phyloP scores from a whole-genome alignment of 2,888 invertebrate species.

The Rhaphigaster nebulosa region DNA sequence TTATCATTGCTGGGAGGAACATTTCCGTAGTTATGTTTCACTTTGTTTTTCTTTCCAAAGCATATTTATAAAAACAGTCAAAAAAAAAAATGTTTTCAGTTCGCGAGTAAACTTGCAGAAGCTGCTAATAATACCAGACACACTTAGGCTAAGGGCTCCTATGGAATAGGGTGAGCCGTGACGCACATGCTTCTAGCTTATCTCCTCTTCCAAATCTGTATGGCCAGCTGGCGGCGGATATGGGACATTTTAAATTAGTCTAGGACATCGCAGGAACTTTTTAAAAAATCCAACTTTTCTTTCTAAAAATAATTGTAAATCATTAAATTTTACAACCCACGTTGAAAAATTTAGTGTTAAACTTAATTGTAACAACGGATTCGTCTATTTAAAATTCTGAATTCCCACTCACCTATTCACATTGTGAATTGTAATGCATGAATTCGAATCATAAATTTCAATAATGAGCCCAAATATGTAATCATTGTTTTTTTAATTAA shows the following conservation, averaged over 20 bases:
- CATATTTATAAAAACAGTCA: background rate
- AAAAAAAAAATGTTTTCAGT: background rate
- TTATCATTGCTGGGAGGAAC: background rate
- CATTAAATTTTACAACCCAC: too few species aligned
- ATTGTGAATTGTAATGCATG: too few species aligned
- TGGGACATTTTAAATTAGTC: background rate
- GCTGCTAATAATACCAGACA: constrained; percentile 16
- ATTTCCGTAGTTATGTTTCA: background rate
- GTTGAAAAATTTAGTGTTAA: too few species aligned
- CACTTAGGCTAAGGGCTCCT: background rate
- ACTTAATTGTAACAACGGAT: too few species aligned
- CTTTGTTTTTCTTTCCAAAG: background rate
- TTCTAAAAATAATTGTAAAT: background rate
- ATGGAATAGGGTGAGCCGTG: background rate
- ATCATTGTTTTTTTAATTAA: too few species aligned
- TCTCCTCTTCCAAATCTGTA: constrained; percentile 43
- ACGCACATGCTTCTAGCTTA: constrained; percentile 29
- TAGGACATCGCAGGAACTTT: background rate
- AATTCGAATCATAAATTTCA: too few species aligned
- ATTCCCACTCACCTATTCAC: too few species aligned
- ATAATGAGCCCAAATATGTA: too few species aligned
- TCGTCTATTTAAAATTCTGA: too few species aligned
- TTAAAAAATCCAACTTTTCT: background rate
- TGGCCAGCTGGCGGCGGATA: background rate
- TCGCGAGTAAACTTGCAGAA: background rate